Evolutionary conservation across 2,888 invertebrate species (phyloP).

Genomic region (Amaurobius ferox): DNA sequence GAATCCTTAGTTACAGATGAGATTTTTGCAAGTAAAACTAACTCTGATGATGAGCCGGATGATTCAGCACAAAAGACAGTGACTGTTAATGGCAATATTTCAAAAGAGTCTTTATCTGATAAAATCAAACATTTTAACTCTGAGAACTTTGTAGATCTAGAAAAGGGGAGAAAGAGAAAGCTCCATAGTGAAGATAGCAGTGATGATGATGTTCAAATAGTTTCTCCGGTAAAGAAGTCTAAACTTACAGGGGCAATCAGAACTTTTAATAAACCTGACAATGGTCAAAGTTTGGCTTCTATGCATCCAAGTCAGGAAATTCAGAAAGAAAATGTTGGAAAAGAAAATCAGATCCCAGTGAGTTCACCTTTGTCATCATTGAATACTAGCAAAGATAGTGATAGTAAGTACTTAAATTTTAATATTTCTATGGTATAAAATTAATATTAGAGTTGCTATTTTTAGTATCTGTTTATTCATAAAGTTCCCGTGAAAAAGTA

Average conservation of each 20-base stretch:
- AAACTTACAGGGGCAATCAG: conserved; percentile 38
- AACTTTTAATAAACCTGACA: conserved; percentile 33
- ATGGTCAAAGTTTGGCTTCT: neutral
- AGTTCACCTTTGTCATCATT: too few species aligned
- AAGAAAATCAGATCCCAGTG: neutral
- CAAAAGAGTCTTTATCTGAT: neutral
- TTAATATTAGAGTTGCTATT: too few species aligned
- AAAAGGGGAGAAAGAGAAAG: neutral
- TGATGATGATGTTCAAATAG: conserved; percentile 2
- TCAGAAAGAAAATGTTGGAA: neutral
- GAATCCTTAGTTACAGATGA: neutral
- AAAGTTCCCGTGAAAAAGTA: too few species aligned
- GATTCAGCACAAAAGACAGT: neutral
- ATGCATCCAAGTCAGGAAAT: neutral
- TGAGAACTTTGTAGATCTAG: too few species aligned
- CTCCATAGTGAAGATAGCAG: conserved; percentile 18
- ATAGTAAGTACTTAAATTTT: too few species aligned
- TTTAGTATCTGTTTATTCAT: too few species aligned
- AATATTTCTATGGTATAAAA: too few species aligned
- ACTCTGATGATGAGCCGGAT: neutral
- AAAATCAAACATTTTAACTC: too few species aligned
- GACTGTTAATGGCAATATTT: neutral
- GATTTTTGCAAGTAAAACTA: neutral
- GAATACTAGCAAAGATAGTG: too few species aligned
- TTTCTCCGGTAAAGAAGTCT: conserved; percentile 1